These are phyloP conservation scores for Hydrozoanthus gracilis DNA, from an alignment of 92 coral and sea anemone genomes.

Conservation along the genomic window DNA sequence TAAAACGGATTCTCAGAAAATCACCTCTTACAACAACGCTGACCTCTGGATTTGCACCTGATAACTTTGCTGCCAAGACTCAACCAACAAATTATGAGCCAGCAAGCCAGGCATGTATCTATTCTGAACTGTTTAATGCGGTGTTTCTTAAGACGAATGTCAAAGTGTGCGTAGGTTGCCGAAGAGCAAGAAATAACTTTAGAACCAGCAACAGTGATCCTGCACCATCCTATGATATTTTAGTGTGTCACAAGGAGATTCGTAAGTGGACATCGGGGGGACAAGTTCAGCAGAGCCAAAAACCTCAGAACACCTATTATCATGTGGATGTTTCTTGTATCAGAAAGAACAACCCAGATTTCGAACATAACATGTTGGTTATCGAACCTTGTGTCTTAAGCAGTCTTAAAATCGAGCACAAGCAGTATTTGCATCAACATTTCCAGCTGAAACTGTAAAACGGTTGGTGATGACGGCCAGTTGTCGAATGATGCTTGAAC, in stretches of 20 bases:
- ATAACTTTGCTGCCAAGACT: not conserved
- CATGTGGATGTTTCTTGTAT: conserved; percentile 45
- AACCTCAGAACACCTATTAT: conserved; percentile 29
- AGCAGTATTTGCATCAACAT: too few relatives aligned
- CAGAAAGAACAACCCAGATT: conserved; percentile 39
- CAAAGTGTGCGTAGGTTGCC: conserved; percentile 47
- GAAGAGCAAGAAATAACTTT: conserved; percentile 12
- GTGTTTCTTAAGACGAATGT: conserved; percentile 31
- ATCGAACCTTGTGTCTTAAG: not conserved
- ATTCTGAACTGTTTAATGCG: not conserved
- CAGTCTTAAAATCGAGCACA: not conserved
- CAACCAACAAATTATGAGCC: conserved; percentile 5
- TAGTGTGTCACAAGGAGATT: conserved; percentile 38
- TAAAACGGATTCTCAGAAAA: not conserved
- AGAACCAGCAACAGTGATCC: conserved; percentile 6
- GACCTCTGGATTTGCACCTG: not conserved
- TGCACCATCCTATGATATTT: conserved; percentile 32
- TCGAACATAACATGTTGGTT: conserved; percentile 25
- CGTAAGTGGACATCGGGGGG: too few relatives aligned
- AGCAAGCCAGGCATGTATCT: conserved; percentile 32
- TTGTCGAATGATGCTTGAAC: too few relatives aligned
- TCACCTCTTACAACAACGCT: not conserved
- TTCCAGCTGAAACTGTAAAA: too few relatives aligned
- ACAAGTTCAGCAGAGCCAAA: too few relatives aligned
- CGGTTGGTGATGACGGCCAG: too few relatives aligned